Base-by-base conservation (phyloP, 2,888 invertebrate species). In the Congeria kusceri region DNA sequence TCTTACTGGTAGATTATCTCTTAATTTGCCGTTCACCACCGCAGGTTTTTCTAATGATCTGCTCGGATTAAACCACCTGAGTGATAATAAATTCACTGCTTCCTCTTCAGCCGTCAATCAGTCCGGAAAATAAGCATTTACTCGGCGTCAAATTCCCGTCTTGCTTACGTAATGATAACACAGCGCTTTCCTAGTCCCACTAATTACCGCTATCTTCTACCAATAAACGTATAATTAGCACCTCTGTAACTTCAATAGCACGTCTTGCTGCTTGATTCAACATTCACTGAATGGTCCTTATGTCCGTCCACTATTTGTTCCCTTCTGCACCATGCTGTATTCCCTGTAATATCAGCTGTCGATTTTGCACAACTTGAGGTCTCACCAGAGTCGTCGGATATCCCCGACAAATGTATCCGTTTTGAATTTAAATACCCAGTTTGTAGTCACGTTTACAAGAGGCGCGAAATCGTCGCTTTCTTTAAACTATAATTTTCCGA, bases 141-240 rank as follows among this genome's bases (percentile, higher is more conserved):
- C 32, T 27, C 47, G 28, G 7, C 71, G 47, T 64, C 20, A 77
- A 29, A 20, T 53, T 63, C 32, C 69, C 57, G 39, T 66, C 27
- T 44, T 58, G 49, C 53, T 80, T 80, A 63, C 57, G 67, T 63
- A 80, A 80, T 59, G 58, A 32, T 23, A 32, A 58, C 62, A 70
- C 56, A 59, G 56, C 49, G 29, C n/a, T 65, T 28, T 39, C 62
- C 53, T 29, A 58, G 46, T 25, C 49, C 27, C 49, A 27, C 67
- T 75, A 80, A 80, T 80, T 75, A 64, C 56, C 29, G 15, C 27
- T 67, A 71, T 68, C 75, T 75, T 62, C 46, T 49, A 18, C 63
- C 65, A 56, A 80, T 80, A 75, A 75, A 70, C 59, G 53, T 67
- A 59, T 70, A 75, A 80, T 80, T 80, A 75, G 58, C 79, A 75